Percentiles rank a stretch among this genome's conserved stretches.
phyloP scores from a whole-genome alignment of 2,113 vertebrate genomes.

The Takifugu flavidus region DNA sequence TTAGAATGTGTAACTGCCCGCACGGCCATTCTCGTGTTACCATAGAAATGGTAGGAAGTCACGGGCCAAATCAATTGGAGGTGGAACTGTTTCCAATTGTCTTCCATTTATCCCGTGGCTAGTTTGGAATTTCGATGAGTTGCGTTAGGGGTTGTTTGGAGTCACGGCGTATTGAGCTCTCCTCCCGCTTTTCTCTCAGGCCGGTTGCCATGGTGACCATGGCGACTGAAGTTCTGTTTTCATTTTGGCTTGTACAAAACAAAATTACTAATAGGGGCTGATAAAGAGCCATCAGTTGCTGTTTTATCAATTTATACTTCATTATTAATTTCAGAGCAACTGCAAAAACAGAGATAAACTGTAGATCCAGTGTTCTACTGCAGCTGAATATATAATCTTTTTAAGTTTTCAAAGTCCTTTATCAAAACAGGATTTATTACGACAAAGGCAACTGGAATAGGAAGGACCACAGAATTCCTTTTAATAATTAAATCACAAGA shows the following conservation, averaged over 20 bases:
- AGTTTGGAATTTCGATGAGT: conserved; percentile 76
- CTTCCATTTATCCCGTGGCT: conserved; percentile 58
- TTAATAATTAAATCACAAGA: too few relatives aligned
- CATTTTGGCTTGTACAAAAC: conserved; percentile 32
- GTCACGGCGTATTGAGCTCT: conserved; percentile 63
- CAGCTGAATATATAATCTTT: background rate
- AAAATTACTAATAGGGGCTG: conserved; percentile 18
- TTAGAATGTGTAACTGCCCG: conserved; percentile 16
- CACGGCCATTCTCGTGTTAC: conserved; percentile 41
- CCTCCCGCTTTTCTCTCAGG: conserved; percentile 39
- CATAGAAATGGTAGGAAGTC: conserved; percentile 44
- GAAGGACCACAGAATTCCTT: too few relatives aligned
- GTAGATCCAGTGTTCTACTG: background rate
- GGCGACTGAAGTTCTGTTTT: conserved; percentile 58
- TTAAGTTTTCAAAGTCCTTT: background rate
- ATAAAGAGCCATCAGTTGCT: conserved; percentile 34
- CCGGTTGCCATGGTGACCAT: conserved; percentile 59
- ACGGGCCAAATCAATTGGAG: conserved; percentile 45
- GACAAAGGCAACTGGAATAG: background rate
- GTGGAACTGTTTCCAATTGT: conserved; percentile 64
- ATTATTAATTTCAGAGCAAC: too few relatives aligned
- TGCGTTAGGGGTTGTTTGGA: conserved; percentile 69
- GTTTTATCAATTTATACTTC: background rate
- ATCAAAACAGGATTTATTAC: background rate
- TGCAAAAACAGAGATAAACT: too few relatives aligned